Conservation (phyloP, 2,113 vertebrate species). For the Seriola aureovittata region DNA sequence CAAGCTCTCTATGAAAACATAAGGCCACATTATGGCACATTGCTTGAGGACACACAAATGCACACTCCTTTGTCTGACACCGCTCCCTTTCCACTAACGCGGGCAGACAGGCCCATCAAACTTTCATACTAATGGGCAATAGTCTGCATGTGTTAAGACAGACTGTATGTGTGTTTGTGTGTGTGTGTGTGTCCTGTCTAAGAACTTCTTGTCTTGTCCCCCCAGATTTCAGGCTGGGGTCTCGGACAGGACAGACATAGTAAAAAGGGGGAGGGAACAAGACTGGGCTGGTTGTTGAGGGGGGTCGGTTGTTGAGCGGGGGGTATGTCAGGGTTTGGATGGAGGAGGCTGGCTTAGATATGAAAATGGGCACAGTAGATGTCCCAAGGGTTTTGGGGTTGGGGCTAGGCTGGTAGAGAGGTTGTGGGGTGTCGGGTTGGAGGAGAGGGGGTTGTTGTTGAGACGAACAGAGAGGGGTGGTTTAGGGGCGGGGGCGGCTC, state of each 20-base stretch:
- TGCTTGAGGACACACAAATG: constrained; percentile 46
- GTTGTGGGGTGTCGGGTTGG: constrained; percentile 47
- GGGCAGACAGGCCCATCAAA: constrained; percentile 79
- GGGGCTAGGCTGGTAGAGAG: constrained; percentile 54
- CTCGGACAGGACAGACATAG: constrained; percentile 40
- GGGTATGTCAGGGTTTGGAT: constrained; percentile 35
- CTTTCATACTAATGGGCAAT: constrained; percentile 82
- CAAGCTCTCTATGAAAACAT: constrained; percentile 48
- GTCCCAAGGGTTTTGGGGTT: constrained; percentile 71
- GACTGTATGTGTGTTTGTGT: constrained; percentile 16
- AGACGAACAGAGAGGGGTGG: constrained; percentile 9
- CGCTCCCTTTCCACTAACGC: constrained; percentile 65
- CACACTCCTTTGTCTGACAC: constrained; percentile 64
- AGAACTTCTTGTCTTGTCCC: constrained; percentile 53
- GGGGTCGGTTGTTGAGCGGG: neutral
- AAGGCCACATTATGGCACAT: constrained; percentile 29
- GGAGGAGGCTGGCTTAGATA: constrained; percentile 65
- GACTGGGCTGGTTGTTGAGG: constrained; percentile 25
- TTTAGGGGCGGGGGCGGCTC: constrained; percentile 28
- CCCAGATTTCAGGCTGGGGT: constrained; percentile 57
- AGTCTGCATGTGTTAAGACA: constrained; percentile 65
- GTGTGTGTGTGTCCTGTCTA: constrained; percentile 27
- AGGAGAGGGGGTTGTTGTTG: constrained; percentile 21
- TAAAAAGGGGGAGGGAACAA: constrained; percentile 3
- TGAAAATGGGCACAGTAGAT: constrained; percentile 78